Percentiles rank a stretch among this genome's conserved stretches.
Evolutionary conservation across 2,797 vertebrate genomes (phyloP).

Genomic region (Margarornis squamiger): DNA sequence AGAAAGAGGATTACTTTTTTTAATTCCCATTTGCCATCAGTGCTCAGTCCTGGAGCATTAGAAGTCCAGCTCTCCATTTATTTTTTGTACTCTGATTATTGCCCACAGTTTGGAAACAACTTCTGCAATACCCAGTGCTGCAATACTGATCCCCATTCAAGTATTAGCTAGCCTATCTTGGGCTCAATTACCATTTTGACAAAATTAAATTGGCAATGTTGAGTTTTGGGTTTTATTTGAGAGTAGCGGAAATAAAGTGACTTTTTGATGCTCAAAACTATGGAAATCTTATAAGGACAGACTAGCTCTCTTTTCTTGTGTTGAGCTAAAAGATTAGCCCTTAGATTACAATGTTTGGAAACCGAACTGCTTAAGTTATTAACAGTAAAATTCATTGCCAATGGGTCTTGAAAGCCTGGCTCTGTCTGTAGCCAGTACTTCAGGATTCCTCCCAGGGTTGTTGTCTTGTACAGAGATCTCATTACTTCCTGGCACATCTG

Average conservation of each 20-base stretch:
- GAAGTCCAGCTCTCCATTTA: background rate
- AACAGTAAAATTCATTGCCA: background rate
- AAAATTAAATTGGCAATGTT: background rate
- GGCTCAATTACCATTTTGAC: background rate
- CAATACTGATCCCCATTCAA: background rate
- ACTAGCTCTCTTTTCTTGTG: background rate
- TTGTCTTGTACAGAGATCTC: background rate
- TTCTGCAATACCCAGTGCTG: background rate
- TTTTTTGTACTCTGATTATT: background rate
- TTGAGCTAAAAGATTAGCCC: background rate
- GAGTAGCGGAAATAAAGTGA: background rate
- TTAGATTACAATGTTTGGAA: background rate
- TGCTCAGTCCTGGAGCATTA: background rate
- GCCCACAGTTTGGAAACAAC: background rate
- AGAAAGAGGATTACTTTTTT: slow-evolving; percentile 7
- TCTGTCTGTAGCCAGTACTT: background rate
- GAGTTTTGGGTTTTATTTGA: background rate
- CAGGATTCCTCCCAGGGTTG: background rate
- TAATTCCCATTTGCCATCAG: background rate
- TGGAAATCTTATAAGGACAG: background rate
- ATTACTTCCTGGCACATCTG: background rate
- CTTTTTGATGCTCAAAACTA: background rate
- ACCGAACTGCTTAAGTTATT: background rate
- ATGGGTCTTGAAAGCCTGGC: background rate
- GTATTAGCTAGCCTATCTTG: background rate